Evolutionary conservation across 2,797 vertebrate species (phyloP), one percentile per base, ranked within the genome.

Genomic region (Pipistrellus pygmaeus): DNA sequence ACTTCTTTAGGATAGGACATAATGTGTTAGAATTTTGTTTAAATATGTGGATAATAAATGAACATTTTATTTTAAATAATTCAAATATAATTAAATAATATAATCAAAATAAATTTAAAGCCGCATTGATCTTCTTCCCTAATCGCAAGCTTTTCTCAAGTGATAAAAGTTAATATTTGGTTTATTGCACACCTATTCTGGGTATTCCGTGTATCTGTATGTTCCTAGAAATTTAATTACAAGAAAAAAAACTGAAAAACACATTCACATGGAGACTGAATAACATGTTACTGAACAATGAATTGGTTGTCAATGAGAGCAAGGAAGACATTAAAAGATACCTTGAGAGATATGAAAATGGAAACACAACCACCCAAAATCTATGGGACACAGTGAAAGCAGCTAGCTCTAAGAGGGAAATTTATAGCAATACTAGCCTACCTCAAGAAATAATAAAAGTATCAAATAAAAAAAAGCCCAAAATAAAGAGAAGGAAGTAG

Each of bases 21-120:
- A 75, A 68, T 60, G 68, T 91, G 69, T 57, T 87, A 87, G 86
- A 75, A 55, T 25, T 73, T 91, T 32, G 32, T 62, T 82, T 81
- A 72, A 84, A 76, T 87, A 60, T 62, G 62, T 5, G 60, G 25
- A 48, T 91, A 91, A 68, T 51, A 88, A 51, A 62, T 93, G 64
- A 44, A 69, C 5, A 71, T 46, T 77, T 91, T 62, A 69, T 53
- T 87, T 94, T 84, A 51, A 76, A 77, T 13, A 91, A 72, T 71
- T 71, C 44, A 77, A 14, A 76, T 77, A 44, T 23, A 23, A 71
- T 91, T 62, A 83, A 84, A 66, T 44, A 18, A 82, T 71, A 35
- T 27, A 23, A 71, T 88, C 32, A 83, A 84, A 84, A 55, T 81
- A 86, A 44, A 62, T 77, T 35, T 72, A 82, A 71, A 82, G 15